These are phyloP conservation scores for Zhuqinia jingwanae DNA, from an alignment of 2,888 invertebrate species.

Conservation along the genomic window DNA sequence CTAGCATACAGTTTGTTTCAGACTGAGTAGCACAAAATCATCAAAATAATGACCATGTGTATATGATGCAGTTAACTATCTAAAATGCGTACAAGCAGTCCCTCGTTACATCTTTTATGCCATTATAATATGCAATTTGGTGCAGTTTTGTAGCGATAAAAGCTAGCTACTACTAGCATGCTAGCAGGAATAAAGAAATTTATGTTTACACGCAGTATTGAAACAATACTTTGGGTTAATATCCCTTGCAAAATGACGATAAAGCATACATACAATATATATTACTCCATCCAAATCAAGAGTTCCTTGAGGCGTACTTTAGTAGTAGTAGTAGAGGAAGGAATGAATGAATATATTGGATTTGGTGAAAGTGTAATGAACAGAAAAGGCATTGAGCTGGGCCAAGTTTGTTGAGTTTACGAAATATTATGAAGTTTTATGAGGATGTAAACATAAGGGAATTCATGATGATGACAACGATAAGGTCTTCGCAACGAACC, in stretches of 20 bases:
- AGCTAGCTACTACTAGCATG: no score
- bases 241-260: background rate
- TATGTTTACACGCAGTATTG: slow-evolving; percentile 43
- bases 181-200: slow-evolving; percentile 4
- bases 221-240: slow-evolving; percentile 15
- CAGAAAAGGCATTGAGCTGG: background rate
- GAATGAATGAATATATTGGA: background rate
- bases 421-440: slow-evolving; percentile 69
- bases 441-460: slow-evolving; percentile 65
- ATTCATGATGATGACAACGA: slow-evolving; percentile 55
- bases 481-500: background rate
- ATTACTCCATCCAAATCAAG: background rate
- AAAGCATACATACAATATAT: background rate
- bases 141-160: slow-evolving; percentile 43
- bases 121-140: slow-evolving; percentile 47
- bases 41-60: slow-evolving; percentile 34
- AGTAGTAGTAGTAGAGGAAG: background rate
- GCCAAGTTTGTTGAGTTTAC: background rate
- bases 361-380: slow-evolving; percentile 8
- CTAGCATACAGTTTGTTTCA: background rate
- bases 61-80: slow-evolving; percentile 46
- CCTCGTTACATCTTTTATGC: slow-evolving; percentile 23
- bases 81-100: slow-evolving; percentile 27
- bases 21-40: background rate
- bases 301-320: background rate